Percentiles rank a stretch among this genome's conserved stretches.
Conservation (phyloP, 2,797 vertebrate species). For the Hybognathus amarus region DNA sequence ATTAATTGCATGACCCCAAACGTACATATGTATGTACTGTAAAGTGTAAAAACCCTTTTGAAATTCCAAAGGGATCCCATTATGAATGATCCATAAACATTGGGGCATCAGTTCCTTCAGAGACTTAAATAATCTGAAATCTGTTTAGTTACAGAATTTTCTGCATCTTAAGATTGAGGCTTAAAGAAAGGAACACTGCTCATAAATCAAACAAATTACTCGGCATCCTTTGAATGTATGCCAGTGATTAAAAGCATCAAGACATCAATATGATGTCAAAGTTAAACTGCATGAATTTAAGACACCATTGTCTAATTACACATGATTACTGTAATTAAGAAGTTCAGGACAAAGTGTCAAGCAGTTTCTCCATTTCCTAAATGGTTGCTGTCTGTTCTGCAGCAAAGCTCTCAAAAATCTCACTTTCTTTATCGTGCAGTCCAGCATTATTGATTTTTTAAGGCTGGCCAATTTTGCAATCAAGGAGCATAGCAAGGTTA, state of each 20-base stretch:
- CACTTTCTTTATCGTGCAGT: constrained; percentile 39
- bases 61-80: background rate
- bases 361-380: constrained; percentile 61
- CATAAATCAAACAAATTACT: constrained; percentile 45
- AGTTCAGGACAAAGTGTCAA: constrained; percentile 66
- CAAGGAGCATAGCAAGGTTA: constrained; percentile 34
- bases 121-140: background rate
- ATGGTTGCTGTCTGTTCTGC: constrained; percentile 60
- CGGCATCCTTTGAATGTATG: constrained; percentile 46
- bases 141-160: background rate
- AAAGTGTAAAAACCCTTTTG: background rate
- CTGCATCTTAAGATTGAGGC: constrained; percentile 6
- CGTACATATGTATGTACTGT: too few species aligned
- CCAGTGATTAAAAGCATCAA: constrained; percentile 60
- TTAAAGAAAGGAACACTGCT: background rate
- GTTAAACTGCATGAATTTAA: constrained; percentile 73
- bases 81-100: background rate
- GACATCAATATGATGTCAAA: constrained; percentile 62
- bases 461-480: constrained; percentile 55
- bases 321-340: constrained; percentile 74
- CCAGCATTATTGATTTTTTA: constrained; percentile 57
- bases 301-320: constrained; percentile 71
- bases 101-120: too few species aligned
- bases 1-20: background rate
- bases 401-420: constrained; percentile 54